phyloP scores from a whole-genome alignment of 2,888 invertebrate genomes.

The Rhaphigaster nebulosa region DNA sequence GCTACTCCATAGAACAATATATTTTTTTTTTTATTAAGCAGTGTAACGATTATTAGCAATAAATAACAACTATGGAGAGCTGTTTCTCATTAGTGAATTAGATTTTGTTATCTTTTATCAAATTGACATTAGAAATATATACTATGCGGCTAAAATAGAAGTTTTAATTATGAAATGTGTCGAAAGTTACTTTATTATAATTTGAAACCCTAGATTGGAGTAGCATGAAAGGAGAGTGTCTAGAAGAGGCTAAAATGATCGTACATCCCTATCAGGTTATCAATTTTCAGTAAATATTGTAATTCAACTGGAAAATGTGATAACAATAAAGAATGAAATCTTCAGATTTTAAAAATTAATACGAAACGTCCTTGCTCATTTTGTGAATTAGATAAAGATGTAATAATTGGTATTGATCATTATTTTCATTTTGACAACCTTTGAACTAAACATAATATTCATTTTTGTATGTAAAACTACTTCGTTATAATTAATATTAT shows the following conservation, averaged over 20 bases:
- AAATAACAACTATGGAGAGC: not conserved
- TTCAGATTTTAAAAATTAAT: not conserved
- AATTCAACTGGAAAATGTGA: not conserved
- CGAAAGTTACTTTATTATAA: not conserved
- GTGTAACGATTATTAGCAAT: not conserved
- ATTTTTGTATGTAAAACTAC: not conserved
- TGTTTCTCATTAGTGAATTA: not conserved
- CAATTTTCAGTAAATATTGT: not conserved
- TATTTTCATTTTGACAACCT: not conserved
- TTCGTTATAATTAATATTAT: too few relatives aligned
- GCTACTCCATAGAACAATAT: not conserved
- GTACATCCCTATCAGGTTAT: constrained; percentile 32
- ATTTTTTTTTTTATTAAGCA: not conserved
- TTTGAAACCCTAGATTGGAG: not conserved
- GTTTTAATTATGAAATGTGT: not conserved
- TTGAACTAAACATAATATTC: not conserved
- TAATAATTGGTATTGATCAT: not conserved
- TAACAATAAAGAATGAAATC: not conserved
- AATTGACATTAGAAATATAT: constrained; percentile 27
- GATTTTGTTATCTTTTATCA: constrained; percentile 11
- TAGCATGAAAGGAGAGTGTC: not conserved
- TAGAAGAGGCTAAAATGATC: constrained; percentile 8
- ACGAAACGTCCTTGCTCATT: not conserved
- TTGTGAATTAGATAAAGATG: not conserved
- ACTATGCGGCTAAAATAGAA: not conserved